Base-by-base conservation (phyloP, 2,888 invertebrate species). In the Patella caerulea region DNA sequence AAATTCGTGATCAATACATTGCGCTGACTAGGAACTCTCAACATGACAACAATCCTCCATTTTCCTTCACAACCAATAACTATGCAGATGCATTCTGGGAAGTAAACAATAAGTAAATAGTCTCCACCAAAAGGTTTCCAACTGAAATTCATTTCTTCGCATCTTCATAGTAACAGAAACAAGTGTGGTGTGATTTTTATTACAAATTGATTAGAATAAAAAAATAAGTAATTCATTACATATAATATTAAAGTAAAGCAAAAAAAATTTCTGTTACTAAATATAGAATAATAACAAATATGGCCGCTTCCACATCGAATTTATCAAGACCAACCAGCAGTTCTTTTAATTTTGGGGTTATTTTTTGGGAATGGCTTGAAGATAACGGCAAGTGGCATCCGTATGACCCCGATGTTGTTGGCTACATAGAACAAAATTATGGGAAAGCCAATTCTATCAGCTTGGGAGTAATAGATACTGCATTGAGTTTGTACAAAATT, bases 351-450 rank as follows among this genome's bases (percentile, higher is more conserved):
- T 73, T 72, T 59, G 82, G 83, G 14, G 87, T 89, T 59, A 85
- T 88, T 72, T 88, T 90, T 34, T 90, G 90, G 90, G 88, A 88
- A 83, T 89, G 88, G 88, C 82, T 86, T 74, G 87, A 88, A 73
- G 87, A 90, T 78, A 84, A 81, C 79, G 86, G 87, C 29, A 78
- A 78, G 12, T 90, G 89, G 88, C 81, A 83, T 54, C 88, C 88
- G 3, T 90, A 90, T 74, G 86, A 86, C 14, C 86, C 89, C 1
- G 78, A 83, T 52, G 84, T 89, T 54, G 83, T 86, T 7, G 72
- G 81, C 17, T 87, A 82, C 75, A 85, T 90, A 54, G 90, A 90
- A 81, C 81, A 83, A 71, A 82, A 85, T 56, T 81, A 81, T 65
- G 71, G 78, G 54, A 77, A 72, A 19, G 65, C 74, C 54, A 75